A percentile compares a stretch with the other conserved stretches of the same genome.
Conservation (phyloP, 2,113 vertebrate species). For the Malaclemys terrapin region DNA sequence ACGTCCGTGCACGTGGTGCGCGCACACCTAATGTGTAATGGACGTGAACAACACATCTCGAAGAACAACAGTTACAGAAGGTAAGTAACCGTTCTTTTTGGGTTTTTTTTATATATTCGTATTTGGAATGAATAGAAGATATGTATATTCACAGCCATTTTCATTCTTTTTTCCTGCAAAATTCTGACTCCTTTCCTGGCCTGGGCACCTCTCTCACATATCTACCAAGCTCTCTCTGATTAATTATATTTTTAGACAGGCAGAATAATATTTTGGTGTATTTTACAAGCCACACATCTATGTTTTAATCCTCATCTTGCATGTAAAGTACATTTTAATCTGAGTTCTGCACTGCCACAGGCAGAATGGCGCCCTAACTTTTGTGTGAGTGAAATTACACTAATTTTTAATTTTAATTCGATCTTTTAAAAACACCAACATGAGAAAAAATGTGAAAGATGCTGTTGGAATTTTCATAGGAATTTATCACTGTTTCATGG, state of each 20-base stretch:
- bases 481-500: slow-evolving; percentile 68
- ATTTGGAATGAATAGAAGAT: not conserved
- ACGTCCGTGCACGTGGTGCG: no score
- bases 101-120: not conserved
- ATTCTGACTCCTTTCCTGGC: not conserved
- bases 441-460: not conserved
- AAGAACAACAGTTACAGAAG: no score
- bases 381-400: not conserved
- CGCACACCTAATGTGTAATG: no score
- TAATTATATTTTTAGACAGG: not conserved
- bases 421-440: not conserved
- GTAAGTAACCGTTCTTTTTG: no score
- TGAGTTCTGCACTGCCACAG: not conserved
- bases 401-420: not conserved
- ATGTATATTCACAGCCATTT: not conserved
- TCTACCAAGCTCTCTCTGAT: not conserved
- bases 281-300: not conserved
- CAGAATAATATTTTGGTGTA: not conserved
- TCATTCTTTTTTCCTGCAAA: not conserved
- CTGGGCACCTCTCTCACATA: rapidly evolving
- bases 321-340: not conserved
- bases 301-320: not conserved
- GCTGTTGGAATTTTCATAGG: not conserved
- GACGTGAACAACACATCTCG: no score
- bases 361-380: not conserved